Evolutionary conservation across 2,797 vertebrate genomes (phyloP).

Genomic region (Basileuterus tristriatus): DNA sequence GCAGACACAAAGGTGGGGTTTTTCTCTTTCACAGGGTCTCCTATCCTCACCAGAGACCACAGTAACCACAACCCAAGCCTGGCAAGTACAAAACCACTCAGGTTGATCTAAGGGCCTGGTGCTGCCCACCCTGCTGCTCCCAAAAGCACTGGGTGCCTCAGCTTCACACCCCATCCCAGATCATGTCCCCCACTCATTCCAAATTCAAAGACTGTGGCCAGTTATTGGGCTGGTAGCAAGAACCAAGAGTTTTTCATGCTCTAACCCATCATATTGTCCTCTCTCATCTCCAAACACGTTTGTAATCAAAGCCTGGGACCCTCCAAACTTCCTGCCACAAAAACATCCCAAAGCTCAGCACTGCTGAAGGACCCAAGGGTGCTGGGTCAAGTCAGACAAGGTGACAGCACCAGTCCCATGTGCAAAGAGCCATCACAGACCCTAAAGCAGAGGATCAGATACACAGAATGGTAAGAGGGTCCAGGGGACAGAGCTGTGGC

Average conservation of each 20-base stretch:
- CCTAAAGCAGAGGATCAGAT: background rate
- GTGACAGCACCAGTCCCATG: background rate
- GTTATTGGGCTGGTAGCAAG: background rate
- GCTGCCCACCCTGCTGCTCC: background rate
- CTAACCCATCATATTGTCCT: accelerated
- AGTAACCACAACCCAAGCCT: background rate
- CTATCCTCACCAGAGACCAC: accelerated
- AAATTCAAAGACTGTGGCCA: accelerated
- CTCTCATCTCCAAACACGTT: background rate
- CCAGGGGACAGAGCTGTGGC: accelerated
- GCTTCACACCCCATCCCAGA: background rate
- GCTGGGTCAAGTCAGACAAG: background rate
- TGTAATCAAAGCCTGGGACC: background rate
- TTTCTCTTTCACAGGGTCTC: background rate
- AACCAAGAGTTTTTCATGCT: background rate
- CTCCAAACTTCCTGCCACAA: background rate
- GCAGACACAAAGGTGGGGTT: accelerated
- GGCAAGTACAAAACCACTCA: background rate
- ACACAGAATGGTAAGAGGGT: accelerated
- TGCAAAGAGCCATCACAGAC: background rate
- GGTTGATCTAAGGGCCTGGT: background rate
- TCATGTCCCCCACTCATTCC: background rate
- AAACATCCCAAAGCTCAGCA: background rate
- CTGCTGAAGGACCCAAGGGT: background rate
- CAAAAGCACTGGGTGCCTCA: background rate